These are phyloP conservation scores for Pelagia noctiluca DNA, from an alignment of 30 jellyfish, hydroid and myxozoan genomes.

Conservation along the genomic window DNA sequence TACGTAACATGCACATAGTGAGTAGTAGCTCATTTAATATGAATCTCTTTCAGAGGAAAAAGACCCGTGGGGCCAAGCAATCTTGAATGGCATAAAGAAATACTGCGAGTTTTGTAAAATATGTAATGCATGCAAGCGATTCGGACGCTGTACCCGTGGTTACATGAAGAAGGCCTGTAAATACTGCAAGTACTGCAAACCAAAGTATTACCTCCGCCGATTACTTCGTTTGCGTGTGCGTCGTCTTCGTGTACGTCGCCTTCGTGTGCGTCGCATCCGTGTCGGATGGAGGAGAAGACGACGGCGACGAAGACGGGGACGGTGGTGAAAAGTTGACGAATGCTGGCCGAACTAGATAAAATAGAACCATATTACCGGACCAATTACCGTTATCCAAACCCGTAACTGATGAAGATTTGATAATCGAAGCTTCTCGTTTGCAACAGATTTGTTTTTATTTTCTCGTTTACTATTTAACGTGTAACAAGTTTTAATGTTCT, in stretches of 20 bases:
- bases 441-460: no score
- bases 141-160: constrained; percentile 30
- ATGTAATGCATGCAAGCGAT: constrained; percentile 29
- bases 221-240: constrained; percentile 39
- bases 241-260: no score
- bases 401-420: no score
- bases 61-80: constrained; percentile 47
- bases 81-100: constrained; percentile 10
- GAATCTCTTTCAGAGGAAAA: constrained; percentile 18
- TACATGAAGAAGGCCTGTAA: constrained; percentile 30
- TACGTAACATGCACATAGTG: no score
- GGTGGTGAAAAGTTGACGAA: no score
- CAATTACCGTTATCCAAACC: no score
- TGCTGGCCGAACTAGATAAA: no score
- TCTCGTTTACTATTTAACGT: no score
- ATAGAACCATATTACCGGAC: no score
- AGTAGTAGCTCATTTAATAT: no score
- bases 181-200: constrained; percentile 47
- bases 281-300: constrained; percentile 16
- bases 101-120: constrained; percentile 48
- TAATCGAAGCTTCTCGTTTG: no score
- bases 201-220: constrained; percentile 28
- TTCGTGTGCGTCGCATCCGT: constrained; percentile 34
- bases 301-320: constrained; percentile 23
- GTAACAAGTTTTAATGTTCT: no score